Evolutionary conservation across 2,888 invertebrate species (phyloP).

Genomic region (Microctonus aethiopoides): DNA sequence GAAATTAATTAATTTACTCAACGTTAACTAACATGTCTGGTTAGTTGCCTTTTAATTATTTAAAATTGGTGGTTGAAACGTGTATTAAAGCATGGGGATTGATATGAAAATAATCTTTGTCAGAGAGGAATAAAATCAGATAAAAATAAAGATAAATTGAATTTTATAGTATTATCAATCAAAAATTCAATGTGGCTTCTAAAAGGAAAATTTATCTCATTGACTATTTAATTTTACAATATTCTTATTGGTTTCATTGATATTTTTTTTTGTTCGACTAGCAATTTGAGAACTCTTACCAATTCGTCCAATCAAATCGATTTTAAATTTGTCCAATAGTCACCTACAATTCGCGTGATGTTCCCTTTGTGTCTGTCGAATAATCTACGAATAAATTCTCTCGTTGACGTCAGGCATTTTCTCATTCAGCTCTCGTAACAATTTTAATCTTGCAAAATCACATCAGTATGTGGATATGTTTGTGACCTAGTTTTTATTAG

Average conservation of each 20-base stretch:
- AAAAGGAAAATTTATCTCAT: not conserved
- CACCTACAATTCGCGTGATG: not conserved
- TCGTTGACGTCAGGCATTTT: not conserved
- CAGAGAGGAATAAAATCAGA: not conserved
- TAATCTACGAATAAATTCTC: not conserved
- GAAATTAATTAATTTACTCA: not conserved
- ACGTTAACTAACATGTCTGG: not conserved
- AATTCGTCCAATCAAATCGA: slow-evolving; percentile 27
- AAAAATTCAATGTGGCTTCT: not conserved
- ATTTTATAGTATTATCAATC: not conserved
- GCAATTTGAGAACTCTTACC: not conserved
- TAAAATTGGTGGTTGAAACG: slow-evolving; percentile 1
- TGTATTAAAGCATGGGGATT: too few species aligned
- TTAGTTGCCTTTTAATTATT: not conserved
- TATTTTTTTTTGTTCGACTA: not conserved
- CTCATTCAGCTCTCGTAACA: not conserved
- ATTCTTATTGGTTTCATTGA: not conserved
- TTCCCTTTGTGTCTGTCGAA: not conserved
- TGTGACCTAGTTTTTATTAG: not conserved
- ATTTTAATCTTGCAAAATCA: not conserved
- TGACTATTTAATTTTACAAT: not conserved
- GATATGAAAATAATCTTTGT: not conserved
- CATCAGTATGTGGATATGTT: not conserved
- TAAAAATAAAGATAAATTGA: not conserved
- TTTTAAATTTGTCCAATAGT: slow-evolving; percentile 32